These are phyloP conservation scores for Craseonycteris thonglongyai DNA, from an alignment of 2,113 vertebrate genomes.

Conservation along the genomic window DNA sequence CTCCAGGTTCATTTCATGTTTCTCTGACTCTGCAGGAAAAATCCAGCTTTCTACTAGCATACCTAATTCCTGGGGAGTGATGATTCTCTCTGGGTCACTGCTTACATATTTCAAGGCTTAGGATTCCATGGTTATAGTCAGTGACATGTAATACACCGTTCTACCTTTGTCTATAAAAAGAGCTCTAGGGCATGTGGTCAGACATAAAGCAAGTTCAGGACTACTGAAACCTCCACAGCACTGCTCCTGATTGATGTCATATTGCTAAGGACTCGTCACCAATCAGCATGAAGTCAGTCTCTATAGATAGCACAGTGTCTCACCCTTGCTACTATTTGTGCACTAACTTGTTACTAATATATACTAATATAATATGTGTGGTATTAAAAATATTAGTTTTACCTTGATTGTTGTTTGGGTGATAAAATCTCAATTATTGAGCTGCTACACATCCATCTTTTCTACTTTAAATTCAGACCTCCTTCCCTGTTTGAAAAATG, in stretches of 20 bases:
- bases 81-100: not conserved
- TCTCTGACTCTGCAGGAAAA: conserved; percentile 19
- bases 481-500: not conserved
- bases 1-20: not conserved
- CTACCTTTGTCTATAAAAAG: not conserved
- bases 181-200: not conserved
- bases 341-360: not conserved
- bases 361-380: too few relatives aligned
- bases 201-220: not conserved
- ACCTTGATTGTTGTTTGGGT: not conserved
- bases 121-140: not conserved
- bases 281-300: not conserved
- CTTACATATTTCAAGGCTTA: not conserved
- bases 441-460: not conserved
- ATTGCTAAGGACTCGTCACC: not conserved
- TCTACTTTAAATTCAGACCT: not conserved
- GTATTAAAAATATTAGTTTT: not conserved
- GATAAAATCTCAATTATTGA: not conserved
- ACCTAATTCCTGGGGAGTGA: not conserved
- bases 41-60: not conserved
- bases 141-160: not conserved
- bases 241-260: not conserved
- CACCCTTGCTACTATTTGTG: not conserved
- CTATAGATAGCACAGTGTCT: not conserved
- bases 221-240: not conserved